phyloP scores from a whole-genome alignment of 2,888 invertebrate species.

The Hedya salicella region DNA sequence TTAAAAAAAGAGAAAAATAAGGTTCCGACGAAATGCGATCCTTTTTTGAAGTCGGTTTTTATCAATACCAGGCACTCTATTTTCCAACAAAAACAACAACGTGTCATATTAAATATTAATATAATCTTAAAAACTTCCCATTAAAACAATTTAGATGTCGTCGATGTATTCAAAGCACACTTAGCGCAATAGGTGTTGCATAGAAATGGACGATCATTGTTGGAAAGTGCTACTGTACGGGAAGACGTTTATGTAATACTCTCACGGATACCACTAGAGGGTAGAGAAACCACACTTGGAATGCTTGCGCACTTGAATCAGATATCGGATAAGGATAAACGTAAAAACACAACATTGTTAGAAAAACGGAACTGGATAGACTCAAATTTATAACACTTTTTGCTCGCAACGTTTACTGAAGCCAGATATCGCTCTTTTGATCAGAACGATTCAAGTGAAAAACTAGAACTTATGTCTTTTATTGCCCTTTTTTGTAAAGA shows the following conservation, averaged over 20 bases:
- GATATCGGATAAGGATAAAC: conserved; percentile 32
- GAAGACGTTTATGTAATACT: conserved; percentile 59
- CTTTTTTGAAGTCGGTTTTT: background rate
- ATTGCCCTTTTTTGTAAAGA: conserved; percentile 22
- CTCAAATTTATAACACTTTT: conserved; percentile 25
- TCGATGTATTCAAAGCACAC: conserved; percentile 71
- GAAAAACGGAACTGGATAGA: conserved; percentile 22
- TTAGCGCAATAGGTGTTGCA: conserved; percentile 62
- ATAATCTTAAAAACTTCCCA: conserved; percentile 10
- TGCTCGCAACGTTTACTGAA: conserved; percentile 10
- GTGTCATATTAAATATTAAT: conserved; percentile 5
- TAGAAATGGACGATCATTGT: conserved; percentile 71
- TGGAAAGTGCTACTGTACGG: conserved; percentile 70
- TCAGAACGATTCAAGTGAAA: conserved; percentile 1
- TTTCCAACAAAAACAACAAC: background rate
- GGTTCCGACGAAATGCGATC: background rate
- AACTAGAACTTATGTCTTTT: conserved; percentile 12
- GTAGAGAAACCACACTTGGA: conserved; percentile 50
- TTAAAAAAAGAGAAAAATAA: no score
- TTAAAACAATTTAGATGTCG: conserved; percentile 47
- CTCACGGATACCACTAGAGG: conserved; percentile 71
- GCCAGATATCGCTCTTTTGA: conserved; percentile 11
- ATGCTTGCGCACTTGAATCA: conserved; percentile 19
- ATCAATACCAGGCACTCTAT: background rate
- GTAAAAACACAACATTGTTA: conserved; percentile 16